Percentiles rank a stretch among this genome's conserved stretches.
These are phyloP conservation scores for Tetramorium parvispinum DNA, from an alignment of 1,140 invertebrate genomes.

Conservation along the genomic window DNA sequence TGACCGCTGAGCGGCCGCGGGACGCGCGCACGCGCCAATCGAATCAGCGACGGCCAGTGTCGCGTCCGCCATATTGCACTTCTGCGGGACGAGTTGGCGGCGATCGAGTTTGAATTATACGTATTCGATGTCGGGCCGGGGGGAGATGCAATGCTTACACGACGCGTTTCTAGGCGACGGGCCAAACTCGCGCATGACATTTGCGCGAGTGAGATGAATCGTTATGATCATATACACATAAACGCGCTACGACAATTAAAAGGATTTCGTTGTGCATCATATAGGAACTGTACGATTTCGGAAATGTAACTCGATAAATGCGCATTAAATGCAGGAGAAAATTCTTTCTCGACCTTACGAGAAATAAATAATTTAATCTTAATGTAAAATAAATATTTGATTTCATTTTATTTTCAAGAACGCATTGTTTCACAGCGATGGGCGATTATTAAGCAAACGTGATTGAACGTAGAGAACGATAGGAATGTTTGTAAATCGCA, in stretches of 20 bases:
- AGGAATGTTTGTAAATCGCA: conserved; percentile 3
- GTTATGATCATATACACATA: not conserved
- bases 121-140: not conserved
- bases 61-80: not conserved
- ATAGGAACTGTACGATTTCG: not conserved
- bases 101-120: conserved; percentile 26
- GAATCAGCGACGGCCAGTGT: not conserved
- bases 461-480: not conserved
- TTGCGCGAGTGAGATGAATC: conserved; percentile 26
- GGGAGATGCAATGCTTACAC: conserved; percentile 29
- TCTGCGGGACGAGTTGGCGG: not conserved
- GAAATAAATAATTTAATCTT: not conserved
- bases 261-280: not conserved
- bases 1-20: not conserved
- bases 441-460: not conserved
- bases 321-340: not conserved
- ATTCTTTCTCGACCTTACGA: not conserved
- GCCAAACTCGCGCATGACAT: conserved; percentile 43
- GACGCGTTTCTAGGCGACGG: conserved; percentile 33
- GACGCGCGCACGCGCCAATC: conserved; percentile 5
- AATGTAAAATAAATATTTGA: conserved; percentile 1
- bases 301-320: not conserved
- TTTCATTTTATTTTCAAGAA: conserved; percentile 9
- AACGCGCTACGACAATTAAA: not conserved
- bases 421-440: not conserved